These are phyloP conservation scores for Marasmarcha lunaedactyla DNA, from an alignment of 2,888 invertebrate species.

Conservation along the genomic window DNA sequence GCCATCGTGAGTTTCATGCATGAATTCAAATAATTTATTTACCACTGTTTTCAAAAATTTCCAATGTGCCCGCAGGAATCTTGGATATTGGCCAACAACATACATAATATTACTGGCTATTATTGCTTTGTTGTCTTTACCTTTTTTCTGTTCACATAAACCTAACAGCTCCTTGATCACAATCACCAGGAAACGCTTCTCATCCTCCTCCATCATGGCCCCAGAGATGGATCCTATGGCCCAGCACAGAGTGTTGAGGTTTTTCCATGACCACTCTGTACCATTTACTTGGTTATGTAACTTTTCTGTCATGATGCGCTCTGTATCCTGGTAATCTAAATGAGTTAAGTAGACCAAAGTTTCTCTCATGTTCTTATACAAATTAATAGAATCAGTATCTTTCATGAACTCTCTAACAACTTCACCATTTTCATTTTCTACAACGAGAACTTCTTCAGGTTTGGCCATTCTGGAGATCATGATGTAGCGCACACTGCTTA, in stretches of 20 bases:
- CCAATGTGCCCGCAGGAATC: conserved; percentile 99
- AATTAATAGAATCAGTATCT: conserved; percentile 98
- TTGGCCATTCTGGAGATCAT: conserved; percentile 99
- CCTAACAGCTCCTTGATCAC: conserved; percentile 98
- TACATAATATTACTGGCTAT: conserved; percentile 99
- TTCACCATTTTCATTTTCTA: conserved; percentile 99
- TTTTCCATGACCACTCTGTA: conserved; percentile 99
- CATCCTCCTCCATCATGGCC: conserved; percentile 99
- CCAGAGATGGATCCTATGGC: conserved; percentile 99
- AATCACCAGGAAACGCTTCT: conserved; percentile 97
- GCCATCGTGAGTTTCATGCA: conserved; percentile 99
- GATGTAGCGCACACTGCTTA: conserved; percentile 91
- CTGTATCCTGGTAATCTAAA: conserved; percentile 97
- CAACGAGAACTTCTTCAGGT: conserved; percentile 98
- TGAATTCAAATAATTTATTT: conserved; percentile 99
- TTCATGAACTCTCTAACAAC: conserved; percentile 99
- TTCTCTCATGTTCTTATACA: conserved; percentile 99
- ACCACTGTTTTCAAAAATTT: conserved; percentile 99
- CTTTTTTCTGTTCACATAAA: conserved; percentile 97
- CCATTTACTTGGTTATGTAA: conserved; percentile 98
- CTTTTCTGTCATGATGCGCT: conserved; percentile 99
- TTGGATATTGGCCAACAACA: conserved; percentile 99
- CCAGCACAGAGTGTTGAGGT: conserved; percentile 99
- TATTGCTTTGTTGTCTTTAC: conserved; percentile 99
- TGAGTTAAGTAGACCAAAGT: conserved; percentile 98